phyloP scores from a whole-genome alignment of 92 coral and sea anemone species.

The Porites lobata region DNA sequence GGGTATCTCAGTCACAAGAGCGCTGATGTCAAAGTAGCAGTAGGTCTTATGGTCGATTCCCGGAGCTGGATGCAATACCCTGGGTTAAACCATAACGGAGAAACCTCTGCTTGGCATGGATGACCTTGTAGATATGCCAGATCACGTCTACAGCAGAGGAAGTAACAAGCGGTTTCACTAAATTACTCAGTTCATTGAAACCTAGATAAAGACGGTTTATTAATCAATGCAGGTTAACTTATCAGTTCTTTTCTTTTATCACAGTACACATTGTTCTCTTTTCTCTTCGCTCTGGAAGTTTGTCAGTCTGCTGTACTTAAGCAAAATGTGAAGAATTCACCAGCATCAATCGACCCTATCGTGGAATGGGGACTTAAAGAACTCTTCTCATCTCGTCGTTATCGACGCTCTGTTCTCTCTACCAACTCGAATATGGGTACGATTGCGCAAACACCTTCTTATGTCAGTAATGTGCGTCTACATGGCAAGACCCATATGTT shows the following conservation, averaged over 20 bases:
- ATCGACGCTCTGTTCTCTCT: background rate
- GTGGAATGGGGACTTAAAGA: conserved; percentile 11
- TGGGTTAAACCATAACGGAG: too few species aligned
- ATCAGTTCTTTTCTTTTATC: background rate
- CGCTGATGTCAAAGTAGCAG: too few species aligned
- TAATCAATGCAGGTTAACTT: too few species aligned
- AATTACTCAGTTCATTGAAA: too few species aligned
- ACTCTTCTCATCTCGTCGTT: background rate
- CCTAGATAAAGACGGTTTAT: too few species aligned
- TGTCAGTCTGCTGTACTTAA: conserved; percentile 27
- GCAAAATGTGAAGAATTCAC: background rate
- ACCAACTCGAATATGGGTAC: conserved; percentile 10
- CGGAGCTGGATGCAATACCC: too few species aligned
- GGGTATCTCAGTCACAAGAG: too few species aligned
- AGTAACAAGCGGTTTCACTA: too few species aligned
- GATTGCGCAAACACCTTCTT: conserved; percentile 4
- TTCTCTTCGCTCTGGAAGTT: background rate
- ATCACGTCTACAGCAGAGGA: too few species aligned
- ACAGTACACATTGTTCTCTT: conserved; percentile 2
- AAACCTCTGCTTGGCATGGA: too few species aligned
- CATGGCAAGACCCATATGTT: conserved; percentile 40
- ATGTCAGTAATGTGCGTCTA: conserved; percentile 6
- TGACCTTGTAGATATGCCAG: too few species aligned
- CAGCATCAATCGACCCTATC: conserved; percentile 7
- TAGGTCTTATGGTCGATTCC: too few species aligned